Percentiles rank a stretch among this genome's conserved stretches.
phyloP scores from a whole-genome alignment of 2,113 vertebrate genomes.

The Melanerpes formicivorus region DNA sequence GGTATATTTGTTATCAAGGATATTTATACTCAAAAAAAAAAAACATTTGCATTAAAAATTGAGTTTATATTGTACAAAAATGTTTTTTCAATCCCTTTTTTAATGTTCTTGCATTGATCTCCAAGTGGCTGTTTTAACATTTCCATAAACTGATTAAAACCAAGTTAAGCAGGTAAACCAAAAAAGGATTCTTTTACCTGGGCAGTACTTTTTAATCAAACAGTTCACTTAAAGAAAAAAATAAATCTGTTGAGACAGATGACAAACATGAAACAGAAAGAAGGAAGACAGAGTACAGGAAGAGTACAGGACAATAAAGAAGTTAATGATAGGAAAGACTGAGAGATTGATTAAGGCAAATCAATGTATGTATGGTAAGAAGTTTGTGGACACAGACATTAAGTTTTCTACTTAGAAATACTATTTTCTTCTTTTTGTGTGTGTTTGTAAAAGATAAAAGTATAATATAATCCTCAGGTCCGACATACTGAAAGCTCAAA shows the following conservation, averaged over 20 bases:
- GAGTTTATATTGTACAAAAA: not conserved
- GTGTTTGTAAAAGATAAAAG: not conserved
- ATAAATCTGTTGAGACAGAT: not conserved
- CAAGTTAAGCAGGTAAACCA: not conserved
- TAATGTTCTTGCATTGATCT: not conserved
- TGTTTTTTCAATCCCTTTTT: not conserved
- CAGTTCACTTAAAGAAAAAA: not conserved
- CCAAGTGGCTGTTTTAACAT: conserved; percentile 4
- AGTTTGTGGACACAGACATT: not conserved
- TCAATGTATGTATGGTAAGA: not conserved
- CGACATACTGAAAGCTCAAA: not conserved
- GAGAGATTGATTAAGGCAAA: not conserved
- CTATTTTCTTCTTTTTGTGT: not conserved
- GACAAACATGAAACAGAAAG: not conserved
- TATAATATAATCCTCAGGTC: not conserved
- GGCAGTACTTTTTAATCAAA: not conserved
- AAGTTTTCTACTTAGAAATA: not conserved
- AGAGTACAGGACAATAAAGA: not conserved
- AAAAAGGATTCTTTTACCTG: not conserved
- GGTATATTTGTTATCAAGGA: not conserved
- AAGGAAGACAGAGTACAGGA: not conserved
- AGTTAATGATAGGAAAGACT: not conserved
- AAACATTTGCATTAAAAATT: not conserved
- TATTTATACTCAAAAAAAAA: not conserved
- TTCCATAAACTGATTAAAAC: not conserved